Conservation (phyloP, 2,888 invertebrate species). For the Auanema freiburgensis region DNA sequence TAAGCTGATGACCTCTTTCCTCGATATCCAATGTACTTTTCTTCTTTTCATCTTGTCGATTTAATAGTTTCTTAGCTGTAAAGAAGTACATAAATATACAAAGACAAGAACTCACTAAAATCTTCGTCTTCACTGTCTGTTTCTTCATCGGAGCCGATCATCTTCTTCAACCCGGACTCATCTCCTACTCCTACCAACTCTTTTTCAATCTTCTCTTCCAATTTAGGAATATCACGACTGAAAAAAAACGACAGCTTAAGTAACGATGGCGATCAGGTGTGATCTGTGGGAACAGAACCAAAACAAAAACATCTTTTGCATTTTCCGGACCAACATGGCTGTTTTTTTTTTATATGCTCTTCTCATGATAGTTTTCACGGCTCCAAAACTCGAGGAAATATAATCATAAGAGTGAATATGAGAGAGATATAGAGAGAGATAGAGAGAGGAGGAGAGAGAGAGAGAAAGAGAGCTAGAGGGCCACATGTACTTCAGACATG, state of each 20-base stretch:
- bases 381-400: too few relatives aligned
- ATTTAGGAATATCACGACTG: constrained; percentile 56
- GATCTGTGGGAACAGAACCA: too few relatives aligned
- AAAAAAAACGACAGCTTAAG: constrained; percentile 19
- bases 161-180: constrained; percentile 78
- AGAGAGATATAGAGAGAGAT: too few relatives aligned
- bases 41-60: constrained; percentile 30
- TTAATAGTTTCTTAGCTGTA: constrained; percentile 42
- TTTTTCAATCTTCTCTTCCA: constrained; percentile 74
- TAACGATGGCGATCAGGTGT: not conserved
- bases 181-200: constrained; percentile 87
- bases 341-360: too few relatives aligned
- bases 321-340: too few relatives aligned
- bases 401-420: too few relatives aligned
- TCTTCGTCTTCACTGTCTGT: constrained; percentile 46
- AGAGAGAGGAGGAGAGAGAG: too few relatives aligned
- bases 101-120: constrained; percentile 14
- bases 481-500: too few relatives aligned
- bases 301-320: too few relatives aligned
- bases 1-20: constrained; percentile 24
- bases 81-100: constrained; percentile 1
- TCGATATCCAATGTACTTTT: constrained; percentile 38
- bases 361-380: too few relatives aligned
- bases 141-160: constrained; percentile 45
- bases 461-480: too few relatives aligned